Evolutionary conservation across 2,888 invertebrate genomes (phyloP), one percentile per base, ranked within the genome.

Genomic region (Labia minor): DNA sequence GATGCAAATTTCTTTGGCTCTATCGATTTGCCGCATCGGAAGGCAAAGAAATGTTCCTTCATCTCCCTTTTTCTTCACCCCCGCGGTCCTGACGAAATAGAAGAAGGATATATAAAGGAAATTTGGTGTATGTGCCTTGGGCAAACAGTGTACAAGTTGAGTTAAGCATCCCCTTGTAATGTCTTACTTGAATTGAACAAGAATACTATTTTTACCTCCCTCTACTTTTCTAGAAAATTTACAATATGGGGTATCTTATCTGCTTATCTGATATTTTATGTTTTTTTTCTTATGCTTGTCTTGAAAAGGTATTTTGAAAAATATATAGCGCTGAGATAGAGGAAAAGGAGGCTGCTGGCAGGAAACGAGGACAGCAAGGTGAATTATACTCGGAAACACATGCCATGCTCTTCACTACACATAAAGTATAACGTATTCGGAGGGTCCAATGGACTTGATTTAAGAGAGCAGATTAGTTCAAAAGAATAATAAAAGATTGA

Each of bases 1-100:
- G 49, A 49, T 49, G 49, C 49, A 49, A 49, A 49, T 49, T 49
- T 49, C 49, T 49, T 49, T 49, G 49, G 49, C 49, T 49, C 49
- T 49, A 49, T 49, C 49, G 49, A 49, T 49, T 49, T 49, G 49
- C 49, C 49, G 49, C 49, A 49, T 49, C 49, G 49, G 49, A 49
- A 49, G 49, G 49, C 49, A 49, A 49, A 49, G 49, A 49, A 49
- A 49, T 49, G 49, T 49, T 49, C 49, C 49, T 33, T 11, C 33
- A 6, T 6, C 33, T 33, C 33, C 33, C 33, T 49, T 49, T 49
- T 49, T 26, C 26, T 26, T 49, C 49, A 14, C 49, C 26, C 49
- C 49, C 49, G 49, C 49, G 49, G 49, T 49, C 16, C 49, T 49
- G 8, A 49, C 49, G 49, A 49, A 49, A 49, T 49, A 10, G 49